Evolutionary conservation across 2,113 vertebrate species (phyloP).

Genomic region (Tragelaphus strepsiceros): DNA sequence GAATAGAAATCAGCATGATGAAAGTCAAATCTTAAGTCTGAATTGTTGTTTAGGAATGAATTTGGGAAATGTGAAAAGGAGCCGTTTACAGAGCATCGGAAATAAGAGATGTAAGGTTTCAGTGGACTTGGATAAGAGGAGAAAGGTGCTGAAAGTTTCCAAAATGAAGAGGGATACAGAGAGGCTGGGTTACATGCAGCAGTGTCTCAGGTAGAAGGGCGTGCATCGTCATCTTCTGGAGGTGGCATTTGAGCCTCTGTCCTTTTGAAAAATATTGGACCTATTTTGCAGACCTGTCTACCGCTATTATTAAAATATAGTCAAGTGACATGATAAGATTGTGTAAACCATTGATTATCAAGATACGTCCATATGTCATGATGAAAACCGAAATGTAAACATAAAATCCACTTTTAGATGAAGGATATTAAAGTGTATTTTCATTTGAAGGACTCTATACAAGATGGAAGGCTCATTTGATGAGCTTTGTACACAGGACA

Average conservation of each 20-base stretch:
- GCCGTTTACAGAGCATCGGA: neutral
- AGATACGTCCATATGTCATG: no score
- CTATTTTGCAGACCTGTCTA: neutral
- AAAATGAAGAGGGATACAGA: neutral
- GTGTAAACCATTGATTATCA: neutral
- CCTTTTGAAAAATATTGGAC: neutral
- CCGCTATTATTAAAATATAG: neutral
- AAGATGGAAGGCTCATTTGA: neutral
- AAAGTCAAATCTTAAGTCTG: neutral
- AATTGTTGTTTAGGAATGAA: neutral
- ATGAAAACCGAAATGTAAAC: neutral
- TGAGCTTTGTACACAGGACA: neutral
- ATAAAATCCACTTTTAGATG: neutral
- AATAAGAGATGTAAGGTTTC: neutral
- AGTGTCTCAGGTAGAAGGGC: neutral
- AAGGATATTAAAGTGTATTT: neutral
- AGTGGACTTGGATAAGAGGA: neutral
- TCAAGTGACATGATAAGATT: neutral
- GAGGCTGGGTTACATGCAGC: no score
- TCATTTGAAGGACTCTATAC: neutral
- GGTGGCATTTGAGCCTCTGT: neutral
- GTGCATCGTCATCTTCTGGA: neutral
- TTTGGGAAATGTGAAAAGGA: neutral
- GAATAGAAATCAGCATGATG: neutral
- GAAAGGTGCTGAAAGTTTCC: accelerated